Evolutionary conservation across 2,113 vertebrate species (phyloP).

Genomic region (Clinocottus analis): DNA sequence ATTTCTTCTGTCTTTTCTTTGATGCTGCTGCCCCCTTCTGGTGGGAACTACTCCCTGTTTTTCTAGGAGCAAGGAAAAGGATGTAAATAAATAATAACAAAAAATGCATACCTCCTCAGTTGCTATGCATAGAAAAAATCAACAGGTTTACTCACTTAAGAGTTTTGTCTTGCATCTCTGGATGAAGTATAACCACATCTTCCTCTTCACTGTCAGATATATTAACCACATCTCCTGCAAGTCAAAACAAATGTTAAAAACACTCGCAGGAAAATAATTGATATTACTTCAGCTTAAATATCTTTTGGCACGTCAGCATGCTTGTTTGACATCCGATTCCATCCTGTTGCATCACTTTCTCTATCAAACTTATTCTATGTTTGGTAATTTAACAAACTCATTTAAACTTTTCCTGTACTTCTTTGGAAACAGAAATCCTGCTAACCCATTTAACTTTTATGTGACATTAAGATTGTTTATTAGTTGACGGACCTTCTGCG

Average conservation of each 20-base stretch:
- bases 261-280: not conserved
- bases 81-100: not conserved
- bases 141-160: slow-evolving; percentile 79
- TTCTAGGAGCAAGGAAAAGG: slow-evolving; percentile 27
- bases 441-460: not conserved
- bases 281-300: not conserved
- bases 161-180: slow-evolving; percentile 75
- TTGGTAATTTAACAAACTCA: too few relatives aligned
- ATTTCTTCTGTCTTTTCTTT: slow-evolving; percentile 64
- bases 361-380: not conserved
- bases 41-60: slow-evolving; percentile 18
- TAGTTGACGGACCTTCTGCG: slow-evolving; percentile 3
- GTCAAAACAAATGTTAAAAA: not conserved
- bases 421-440: not conserved
- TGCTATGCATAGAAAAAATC: not conserved
- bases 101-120: not conserved
- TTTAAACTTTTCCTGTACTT: not conserved
- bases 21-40: slow-evolving; percentile 62
- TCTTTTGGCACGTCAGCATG: not conserved
- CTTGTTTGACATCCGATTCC: not conserved
- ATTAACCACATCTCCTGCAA: slow-evolving; percentile 86
- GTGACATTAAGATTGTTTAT: not conserved
- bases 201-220: slow-evolving; percentile 97
- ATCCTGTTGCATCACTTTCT: not conserved
- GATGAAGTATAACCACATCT: slow-evolving; percentile 91